Percentiles rank a stretch among this genome's conserved stretches.
Conservation (phyloP, 2,113 vertebrate genomes). For the Pogona vitticeps region DNA sequence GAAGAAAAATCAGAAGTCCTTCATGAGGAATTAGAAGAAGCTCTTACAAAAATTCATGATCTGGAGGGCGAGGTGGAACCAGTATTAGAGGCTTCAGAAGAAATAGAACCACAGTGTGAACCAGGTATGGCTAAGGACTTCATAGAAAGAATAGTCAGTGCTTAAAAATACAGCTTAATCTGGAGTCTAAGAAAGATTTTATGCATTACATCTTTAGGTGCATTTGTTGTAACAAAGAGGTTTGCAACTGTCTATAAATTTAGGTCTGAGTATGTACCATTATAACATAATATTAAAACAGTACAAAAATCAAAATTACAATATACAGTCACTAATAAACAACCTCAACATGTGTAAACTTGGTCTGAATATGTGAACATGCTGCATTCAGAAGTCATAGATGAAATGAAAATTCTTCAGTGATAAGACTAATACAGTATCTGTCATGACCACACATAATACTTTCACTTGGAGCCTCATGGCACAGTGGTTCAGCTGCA, state of each 20-base stretch:
- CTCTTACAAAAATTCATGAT: slow-evolving; percentile 79
- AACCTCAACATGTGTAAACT: too few relatives aligned
- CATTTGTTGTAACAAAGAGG: background rate
- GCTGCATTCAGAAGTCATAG: too few relatives aligned
- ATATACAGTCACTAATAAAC: too few relatives aligned
- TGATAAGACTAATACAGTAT: too few relatives aligned
- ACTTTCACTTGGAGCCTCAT: too few relatives aligned
- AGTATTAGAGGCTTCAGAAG: background rate
- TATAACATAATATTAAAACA: too few relatives aligned
- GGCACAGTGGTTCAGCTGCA: too few relatives aligned
- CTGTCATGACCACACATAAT: too few relatives aligned
- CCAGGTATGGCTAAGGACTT: background rate
- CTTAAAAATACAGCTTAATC: background rate
- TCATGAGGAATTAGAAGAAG: slow-evolving; percentile 80
- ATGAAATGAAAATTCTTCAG: too few relatives aligned
- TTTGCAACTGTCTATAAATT: background rate
- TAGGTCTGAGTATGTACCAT: too few relatives aligned
- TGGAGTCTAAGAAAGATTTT: background rate
- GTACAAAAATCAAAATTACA: too few relatives aligned
- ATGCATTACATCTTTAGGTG: background rate
- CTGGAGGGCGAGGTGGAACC: slow-evolving; percentile 75
- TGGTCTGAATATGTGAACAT: too few relatives aligned
- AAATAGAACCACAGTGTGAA: slow-evolving; percentile 9
- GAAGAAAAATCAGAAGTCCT: slow-evolving; percentile 78
- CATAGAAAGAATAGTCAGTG: background rate